Conservation (phyloP, 2,113 vertebrate species). For the Apus apus region DNA sequence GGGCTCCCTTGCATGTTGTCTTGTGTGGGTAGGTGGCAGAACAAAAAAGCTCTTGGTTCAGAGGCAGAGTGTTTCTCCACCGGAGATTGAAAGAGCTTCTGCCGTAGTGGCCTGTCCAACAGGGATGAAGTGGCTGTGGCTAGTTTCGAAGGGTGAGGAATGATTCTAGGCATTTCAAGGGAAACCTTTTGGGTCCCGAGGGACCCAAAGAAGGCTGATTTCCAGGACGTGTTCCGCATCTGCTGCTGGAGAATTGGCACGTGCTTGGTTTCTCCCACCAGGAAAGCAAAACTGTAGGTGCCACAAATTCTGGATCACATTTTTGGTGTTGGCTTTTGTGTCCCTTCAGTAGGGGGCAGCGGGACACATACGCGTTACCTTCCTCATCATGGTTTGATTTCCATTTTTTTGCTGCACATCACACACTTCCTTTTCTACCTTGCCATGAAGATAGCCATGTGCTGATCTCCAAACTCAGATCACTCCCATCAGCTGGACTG, state of each 20-base stretch:
- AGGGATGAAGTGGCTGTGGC: neutral
- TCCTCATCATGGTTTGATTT: neutral
- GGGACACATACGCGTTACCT: neutral
- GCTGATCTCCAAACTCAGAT: neutral
- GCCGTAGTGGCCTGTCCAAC: neutral
- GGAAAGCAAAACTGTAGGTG: neutral
- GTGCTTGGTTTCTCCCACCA: fast-evolving
- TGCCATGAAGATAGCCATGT: neutral
- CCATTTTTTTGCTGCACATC: neutral
- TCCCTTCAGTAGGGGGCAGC: neutral
- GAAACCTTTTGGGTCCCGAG: neutral
- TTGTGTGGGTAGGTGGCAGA: neutral
- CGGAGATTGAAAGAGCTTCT: neutral
- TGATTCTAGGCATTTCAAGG: neutral
- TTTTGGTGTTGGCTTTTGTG: neutral
- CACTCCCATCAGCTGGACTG: neutral
- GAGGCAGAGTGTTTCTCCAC: neutral
- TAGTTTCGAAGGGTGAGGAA: neutral
- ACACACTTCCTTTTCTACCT: neutral
- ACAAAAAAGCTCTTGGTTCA: neutral
- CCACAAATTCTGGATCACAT: neutral
- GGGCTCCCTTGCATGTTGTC: neutral
- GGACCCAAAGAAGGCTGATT: neutral
- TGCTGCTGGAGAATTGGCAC: neutral
- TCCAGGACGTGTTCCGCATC: neutral